Evolutionary conservation across 2,888 invertebrate species (phyloP).

Genomic region (Metellina segmentata): DNA sequence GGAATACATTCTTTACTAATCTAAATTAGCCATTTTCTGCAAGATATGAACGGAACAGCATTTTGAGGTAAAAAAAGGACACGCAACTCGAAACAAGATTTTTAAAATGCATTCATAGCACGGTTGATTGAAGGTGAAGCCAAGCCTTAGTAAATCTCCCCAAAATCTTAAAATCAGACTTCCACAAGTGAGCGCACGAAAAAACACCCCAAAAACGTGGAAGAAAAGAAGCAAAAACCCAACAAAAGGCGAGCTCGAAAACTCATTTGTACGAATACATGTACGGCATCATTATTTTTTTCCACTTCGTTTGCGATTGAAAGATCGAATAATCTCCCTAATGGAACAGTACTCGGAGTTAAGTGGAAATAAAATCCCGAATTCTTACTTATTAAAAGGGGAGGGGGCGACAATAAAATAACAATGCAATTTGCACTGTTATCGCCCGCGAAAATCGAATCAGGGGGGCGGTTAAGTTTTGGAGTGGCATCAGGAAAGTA

Average conservation of each 20-base stretch:
- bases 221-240: conserved; percentile 20
- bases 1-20: no score
- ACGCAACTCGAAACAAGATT: not conserved
- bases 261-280: conserved; percentile 33
- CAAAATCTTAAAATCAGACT: conserved; percentile 18
- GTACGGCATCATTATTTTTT: conserved; percentile 74
- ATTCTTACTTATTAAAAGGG: conserved; percentile 65
- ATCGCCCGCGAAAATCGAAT: conserved; percentile 67
- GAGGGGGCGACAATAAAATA: conserved; percentile 54
- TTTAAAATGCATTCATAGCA: not conserved
- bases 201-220: not conserved
- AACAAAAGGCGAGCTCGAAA: not conserved
- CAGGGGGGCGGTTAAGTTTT: conserved; percentile 63
- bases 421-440: conserved; percentile 75
- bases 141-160: conserved; percentile 41
- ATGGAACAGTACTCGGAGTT: conserved; percentile 43
- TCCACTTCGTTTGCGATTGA: conserved; percentile 64
- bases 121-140: conserved; percentile 53
- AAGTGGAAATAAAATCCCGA: conserved; percentile 69
- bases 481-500: conserved; percentile 65
- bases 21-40: no score
- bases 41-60: not conserved
- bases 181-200: not conserved
- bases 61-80: not conserved
- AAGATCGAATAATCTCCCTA: conserved; percentile 65